Evolutionary conservation across 2,113 vertebrate genomes (phyloP).

Genomic region (Ageneiosus marmoratus): DNA sequence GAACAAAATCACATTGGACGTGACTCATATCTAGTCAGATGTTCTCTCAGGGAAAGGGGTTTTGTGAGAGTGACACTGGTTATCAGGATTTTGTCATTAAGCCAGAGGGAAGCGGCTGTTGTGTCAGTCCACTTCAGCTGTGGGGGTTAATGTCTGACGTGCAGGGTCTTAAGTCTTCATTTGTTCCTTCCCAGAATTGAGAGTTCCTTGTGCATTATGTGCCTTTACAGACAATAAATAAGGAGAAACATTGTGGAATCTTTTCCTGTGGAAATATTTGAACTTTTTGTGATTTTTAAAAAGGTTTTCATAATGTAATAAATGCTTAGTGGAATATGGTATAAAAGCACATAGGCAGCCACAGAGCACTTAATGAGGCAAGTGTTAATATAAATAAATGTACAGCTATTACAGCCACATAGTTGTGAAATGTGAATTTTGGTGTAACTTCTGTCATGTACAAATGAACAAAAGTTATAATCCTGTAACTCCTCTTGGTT

Average conservation of each 20-base stretch:
- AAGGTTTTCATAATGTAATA: neutral
- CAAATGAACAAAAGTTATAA: neutral
- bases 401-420: neutral
- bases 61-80: conserved; percentile 13
- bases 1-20: neutral
- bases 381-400: neutral
- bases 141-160: conserved; percentile 6
- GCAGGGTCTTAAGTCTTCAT: neutral
- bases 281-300: neutral
- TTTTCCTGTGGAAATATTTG: neutral
- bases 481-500: neutral
- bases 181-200: conserved; percentile 22
- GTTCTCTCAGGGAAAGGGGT: conserved; percentile 16
- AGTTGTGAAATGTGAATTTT: neutral
- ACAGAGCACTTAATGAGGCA: neutral
- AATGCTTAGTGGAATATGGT: neutral
- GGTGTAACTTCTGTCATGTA: neutral
- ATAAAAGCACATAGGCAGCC: neutral
- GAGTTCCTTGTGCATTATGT: conserved; percentile 5
- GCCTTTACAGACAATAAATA: neutral
- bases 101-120: conserved; percentile 22
- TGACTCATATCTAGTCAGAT: conserved; percentile 27
- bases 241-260: neutral
- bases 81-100: conserved; percentile 26
- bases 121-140: conserved; percentile 25